These are phyloP conservation scores for Rynchops niger DNA, from an alignment of 2,113 vertebrate genomes.

Conservation along the genomic window DNA sequence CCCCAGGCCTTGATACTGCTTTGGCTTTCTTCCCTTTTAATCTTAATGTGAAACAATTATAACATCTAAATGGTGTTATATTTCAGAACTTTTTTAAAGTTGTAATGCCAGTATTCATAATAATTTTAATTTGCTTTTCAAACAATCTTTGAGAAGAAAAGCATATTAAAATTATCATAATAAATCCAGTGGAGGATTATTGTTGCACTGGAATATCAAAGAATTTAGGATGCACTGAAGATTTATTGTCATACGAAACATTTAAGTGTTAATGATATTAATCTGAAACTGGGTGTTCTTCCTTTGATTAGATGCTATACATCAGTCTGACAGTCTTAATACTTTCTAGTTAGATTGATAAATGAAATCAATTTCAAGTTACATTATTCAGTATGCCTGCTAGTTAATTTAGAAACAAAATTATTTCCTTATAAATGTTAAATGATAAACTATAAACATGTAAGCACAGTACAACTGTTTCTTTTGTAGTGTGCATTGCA, in stretches of 20 bases:
- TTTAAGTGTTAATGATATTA: conserved; percentile 50
- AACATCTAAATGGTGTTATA: conserved; percentile 52
- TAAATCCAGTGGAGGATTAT: conserved; percentile 62
- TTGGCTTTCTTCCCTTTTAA: conserved; percentile 47
- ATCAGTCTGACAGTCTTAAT: conserved; percentile 64
- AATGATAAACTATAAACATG: background rate
- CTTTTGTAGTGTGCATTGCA: background rate
- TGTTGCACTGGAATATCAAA: conserved; percentile 66
- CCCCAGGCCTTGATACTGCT: conserved; percentile 2
- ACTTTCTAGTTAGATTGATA: conserved; percentile 56
- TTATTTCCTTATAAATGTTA: conserved; percentile 22
- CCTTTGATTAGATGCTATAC: conserved; percentile 56
- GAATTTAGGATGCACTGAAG: conserved; percentile 39
- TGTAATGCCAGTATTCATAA: conserved; percentile 50
- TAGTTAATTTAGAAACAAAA: conserved; percentile 55
- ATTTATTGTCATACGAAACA: conserved; percentile 62
- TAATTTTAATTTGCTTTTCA: conserved; percentile 62
- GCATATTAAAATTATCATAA: conserved; percentile 63
- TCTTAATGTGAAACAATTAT: conserved; percentile 50
- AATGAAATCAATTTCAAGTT: conserved; percentile 63
- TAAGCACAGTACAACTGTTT: background rate
- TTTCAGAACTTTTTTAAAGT: conserved; percentile 27
- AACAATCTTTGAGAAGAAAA: conserved; percentile 59
- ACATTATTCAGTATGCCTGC: conserved; percentile 13
- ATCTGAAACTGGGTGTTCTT: conserved; percentile 49